Evolutionary conservation across 2,888 invertebrate species (phyloP), one percentile per base, ranked within the genome.

Genomic region (Prostheceraeus crozeri): DNA sequence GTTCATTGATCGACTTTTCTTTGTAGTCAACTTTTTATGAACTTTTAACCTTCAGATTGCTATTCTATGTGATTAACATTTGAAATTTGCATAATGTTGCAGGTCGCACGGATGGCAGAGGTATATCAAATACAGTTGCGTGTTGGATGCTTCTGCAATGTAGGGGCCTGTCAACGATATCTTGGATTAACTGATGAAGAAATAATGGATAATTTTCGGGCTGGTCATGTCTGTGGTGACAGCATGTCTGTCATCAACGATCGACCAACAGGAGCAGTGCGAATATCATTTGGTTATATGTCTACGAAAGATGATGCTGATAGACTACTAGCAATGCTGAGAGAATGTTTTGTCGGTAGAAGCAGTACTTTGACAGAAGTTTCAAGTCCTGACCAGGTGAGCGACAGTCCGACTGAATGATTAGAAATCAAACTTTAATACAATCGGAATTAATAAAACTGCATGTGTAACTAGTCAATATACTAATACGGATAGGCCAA

Each of bases 131-230:
- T 96, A 2, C 84, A 85, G 66, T 74, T 96, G 35, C 82, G 96
- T 64, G 89, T 89, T 1, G 96, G 96, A 0, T 94, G 94, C 73
- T 90, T 93, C 73, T 96, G 96, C 75, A 96, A 96, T 78, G 85
- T 90, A 1, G 96, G 94, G 11, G 86, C 91, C 1, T 94, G 94
- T 72, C 87, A 90, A 72, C 78, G 83, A 52, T 85, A 86, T 70
- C 78, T 94, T 46, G 76, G 79, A 4, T 78, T 89, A 6, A 80
- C 82, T 0, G 81, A 84, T 55, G 79, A 82, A 11, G 84, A 86
- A 58, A 80, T 91, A 65, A 82, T 83, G 67, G 80, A 82, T 28
- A 86, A 90, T 25, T 62, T 65, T 2, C 60, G 74, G 73, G 68
- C 70, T 1, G 93, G 93, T 0, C 91, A 91, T 74, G 83, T 86